Conservation (phyloP, 2,888 invertebrate species). For the Gryllus longicercus region DNA sequence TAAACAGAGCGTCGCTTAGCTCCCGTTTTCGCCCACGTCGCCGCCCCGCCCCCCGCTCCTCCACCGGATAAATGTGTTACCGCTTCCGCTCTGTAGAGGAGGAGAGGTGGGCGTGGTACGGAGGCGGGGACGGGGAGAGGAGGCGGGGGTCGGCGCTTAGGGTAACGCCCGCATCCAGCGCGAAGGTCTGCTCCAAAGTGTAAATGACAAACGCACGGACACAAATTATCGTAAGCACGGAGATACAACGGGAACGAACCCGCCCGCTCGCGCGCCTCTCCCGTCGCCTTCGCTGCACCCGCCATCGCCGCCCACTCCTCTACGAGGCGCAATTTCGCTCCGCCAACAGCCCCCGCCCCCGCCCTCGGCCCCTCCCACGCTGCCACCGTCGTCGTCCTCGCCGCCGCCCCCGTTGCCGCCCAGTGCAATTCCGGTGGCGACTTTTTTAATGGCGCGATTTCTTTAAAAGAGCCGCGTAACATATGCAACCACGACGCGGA, state of each 20-base stretch:
- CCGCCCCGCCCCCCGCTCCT: not conserved
- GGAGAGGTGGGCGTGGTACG: not conserved
- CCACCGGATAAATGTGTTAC: not conserved
- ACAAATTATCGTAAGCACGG: constrained; percentile 3
- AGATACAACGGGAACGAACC: not conserved
- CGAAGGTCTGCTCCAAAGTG: not conserved
- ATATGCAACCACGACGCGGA: not conserved
- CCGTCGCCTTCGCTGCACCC: not conserved
- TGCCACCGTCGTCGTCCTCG: not conserved
- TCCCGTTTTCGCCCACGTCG: not conserved
- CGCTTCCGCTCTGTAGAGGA: not conserved
- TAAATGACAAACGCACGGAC: not conserved
- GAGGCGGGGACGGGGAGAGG: not conserved
- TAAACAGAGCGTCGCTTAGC: not conserved
- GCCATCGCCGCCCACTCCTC: not conserved
- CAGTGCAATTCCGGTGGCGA: not conserved
- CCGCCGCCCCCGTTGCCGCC: not conserved
- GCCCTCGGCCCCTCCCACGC: not conserved
- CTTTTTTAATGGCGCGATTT: constrained; percentile 2
- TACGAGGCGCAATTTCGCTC: not conserved
- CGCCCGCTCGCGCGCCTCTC: not conserved
- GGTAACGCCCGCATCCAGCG: not conserved
- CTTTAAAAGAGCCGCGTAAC: constrained; percentile 1
- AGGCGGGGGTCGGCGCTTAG: not conserved
- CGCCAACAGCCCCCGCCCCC: not conserved